These are phyloP conservation scores for Leuciscus waleckii DNA, from an alignment of 2,797 vertebrate species.

Conservation along the genomic window DNA sequence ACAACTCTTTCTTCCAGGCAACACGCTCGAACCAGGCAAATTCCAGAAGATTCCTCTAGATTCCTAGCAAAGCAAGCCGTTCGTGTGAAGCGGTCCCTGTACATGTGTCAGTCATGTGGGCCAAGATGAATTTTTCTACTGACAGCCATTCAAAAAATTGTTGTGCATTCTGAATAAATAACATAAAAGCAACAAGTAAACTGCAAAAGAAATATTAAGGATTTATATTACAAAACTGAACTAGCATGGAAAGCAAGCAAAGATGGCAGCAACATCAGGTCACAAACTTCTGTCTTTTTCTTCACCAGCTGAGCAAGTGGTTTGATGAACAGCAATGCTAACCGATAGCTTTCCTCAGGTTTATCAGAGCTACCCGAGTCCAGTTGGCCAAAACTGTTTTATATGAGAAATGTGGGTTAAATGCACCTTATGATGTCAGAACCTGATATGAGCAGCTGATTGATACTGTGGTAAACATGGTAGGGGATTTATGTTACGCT, in stretches of 20 bases:
- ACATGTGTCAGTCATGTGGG: neutral
- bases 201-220: neutral
- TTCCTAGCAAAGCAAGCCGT: neutral
- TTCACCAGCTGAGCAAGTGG: neutral
- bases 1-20: constrained; percentile 13
- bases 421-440: neutral
- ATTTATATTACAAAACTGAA: neutral
- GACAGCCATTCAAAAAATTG: too few species aligned
- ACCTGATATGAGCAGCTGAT: neutral
- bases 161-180: neutral
- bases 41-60: constrained; percentile 11
- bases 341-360: neutral
- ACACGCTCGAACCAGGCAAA: neutral
- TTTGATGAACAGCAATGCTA: too few species aligned
- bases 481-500: neutral
- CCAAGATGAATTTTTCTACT: neutral
- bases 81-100: neutral
- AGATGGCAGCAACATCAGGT: neutral
- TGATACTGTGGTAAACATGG: neutral
- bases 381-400: neutral
- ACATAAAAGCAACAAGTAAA: neutral
- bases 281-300: neutral
- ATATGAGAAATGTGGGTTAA: neutral
- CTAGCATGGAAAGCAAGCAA: neutral
- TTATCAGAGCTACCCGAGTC: neutral